Percentiles rank a stretch among this genome's conserved stretches.
Conservation (phyloP, 2,888 invertebrate species). For the Stenodema calcarata region DNA sequence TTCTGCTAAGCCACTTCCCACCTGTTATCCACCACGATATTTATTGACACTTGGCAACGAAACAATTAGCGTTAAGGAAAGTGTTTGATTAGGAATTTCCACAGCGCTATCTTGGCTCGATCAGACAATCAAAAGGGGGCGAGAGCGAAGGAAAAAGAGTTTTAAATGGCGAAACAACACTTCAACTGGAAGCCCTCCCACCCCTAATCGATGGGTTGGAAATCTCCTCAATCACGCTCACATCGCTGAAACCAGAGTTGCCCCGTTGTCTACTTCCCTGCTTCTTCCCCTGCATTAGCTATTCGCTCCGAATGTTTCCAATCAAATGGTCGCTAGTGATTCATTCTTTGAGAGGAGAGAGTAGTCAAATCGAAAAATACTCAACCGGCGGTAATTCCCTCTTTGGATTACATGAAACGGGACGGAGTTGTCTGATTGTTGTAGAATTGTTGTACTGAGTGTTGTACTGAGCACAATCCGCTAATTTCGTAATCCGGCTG, state of each 20-base stretch:
- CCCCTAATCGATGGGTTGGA: background rate
- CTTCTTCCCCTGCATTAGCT: background rate
- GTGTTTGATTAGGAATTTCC: background rate
- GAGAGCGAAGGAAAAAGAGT: background rate
- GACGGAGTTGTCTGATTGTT: background rate
- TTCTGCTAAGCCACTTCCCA: background rate
- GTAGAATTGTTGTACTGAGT: too few species aligned
- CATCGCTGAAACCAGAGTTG: background rate
- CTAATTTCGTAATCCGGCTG: too few species aligned
- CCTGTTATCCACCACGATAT: background rate
- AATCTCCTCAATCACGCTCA: background rate
- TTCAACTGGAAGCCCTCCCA: background rate
- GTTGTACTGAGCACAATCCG: too few species aligned
- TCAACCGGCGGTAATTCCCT: background rate
- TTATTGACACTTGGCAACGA: too few species aligned
- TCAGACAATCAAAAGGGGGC: background rate
- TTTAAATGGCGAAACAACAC: background rate
- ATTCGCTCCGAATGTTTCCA: background rate
- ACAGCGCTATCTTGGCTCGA: background rate
- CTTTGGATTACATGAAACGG: background rate
- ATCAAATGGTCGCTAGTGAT: background rate
- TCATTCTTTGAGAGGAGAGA: background rate
- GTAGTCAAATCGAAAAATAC: background rate
- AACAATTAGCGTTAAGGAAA: background rate
- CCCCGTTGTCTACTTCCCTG: background rate